These are phyloP conservation scores for Cerastis leucographa DNA, from an alignment of 2,888 invertebrate genomes.

Conservation along the genomic window DNA sequence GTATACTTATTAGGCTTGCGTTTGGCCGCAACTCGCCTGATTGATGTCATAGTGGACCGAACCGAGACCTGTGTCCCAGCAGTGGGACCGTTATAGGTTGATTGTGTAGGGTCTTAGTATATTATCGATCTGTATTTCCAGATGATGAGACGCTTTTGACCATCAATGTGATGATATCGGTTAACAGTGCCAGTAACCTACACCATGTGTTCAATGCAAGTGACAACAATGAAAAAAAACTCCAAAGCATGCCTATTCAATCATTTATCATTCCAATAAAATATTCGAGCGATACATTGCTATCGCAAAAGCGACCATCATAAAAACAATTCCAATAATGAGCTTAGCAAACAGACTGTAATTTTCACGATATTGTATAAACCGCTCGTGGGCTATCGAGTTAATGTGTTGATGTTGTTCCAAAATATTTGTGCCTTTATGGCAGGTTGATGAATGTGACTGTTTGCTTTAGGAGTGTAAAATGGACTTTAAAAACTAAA, in stretches of 20 bases:
- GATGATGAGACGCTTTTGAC: background rate
- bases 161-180: background rate
- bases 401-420: conserved; percentile 61
- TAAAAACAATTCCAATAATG: conserved; percentile 61
- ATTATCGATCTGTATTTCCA: background rate
- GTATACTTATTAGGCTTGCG: too few relatives aligned
- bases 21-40: background rate
- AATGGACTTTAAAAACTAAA: background rate
- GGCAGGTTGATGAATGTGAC: background rate
- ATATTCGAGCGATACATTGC: conserved; percentile 8
- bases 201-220: background rate
- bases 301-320: conserved; percentile 29
- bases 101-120: background rate
- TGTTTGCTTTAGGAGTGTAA: background rate
- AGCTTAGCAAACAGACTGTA: conserved; percentile 52
- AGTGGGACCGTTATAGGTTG: background rate
- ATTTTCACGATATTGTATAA: conserved; percentile 31
- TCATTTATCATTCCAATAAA: background rate
- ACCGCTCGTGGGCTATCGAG: conserved; percentile 47
- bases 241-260: background rate
- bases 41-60: background rate
- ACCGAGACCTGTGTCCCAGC: background rate
- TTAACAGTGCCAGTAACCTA: background rate
- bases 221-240: background rate
- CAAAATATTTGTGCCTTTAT: conserved; percentile 52